Conservation (phyloP, 2,113 vertebrate species). For the Melanocharis versteri region DNA sequence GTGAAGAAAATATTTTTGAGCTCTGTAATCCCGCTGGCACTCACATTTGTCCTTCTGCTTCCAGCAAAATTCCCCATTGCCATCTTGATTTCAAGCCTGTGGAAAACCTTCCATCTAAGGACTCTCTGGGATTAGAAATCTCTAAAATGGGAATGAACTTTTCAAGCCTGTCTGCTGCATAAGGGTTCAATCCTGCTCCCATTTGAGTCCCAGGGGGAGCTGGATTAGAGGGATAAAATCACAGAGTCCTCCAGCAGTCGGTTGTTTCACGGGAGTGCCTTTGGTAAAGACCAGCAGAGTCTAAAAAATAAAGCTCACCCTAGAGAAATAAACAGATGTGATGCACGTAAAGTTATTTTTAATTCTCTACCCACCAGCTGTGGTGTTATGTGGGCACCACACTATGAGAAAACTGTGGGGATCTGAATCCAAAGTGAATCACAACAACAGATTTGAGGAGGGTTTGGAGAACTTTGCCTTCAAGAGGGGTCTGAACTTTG, state of each 20-base stretch:
- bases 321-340: background rate
- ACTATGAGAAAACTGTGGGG: background rate
- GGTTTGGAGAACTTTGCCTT: background rate
- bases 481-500: background rate
- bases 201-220: background rate
- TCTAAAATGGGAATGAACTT: background rate
- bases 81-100: background rate
- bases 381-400: background rate
- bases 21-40: background rate
- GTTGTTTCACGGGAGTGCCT: background rate
- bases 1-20: background rate
- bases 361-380: fast-evolving
- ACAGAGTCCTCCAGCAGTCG: background rate
- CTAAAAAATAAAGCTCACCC: background rate
- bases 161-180: background rate
- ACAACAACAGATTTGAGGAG: background rate
- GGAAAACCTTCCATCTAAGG: constrained; percentile 20
- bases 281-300: background rate
- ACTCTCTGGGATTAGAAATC: constrained; percentile 5
- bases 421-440: background rate
- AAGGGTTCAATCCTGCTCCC: background rate
- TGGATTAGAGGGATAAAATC: background rate
- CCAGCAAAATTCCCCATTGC: background rate
- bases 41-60: background rate
- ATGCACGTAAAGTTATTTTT: background rate